phyloP scores from a whole-genome alignment of 2,797 vertebrate genomes.

The Haliaeetus albicilla region DNA sequence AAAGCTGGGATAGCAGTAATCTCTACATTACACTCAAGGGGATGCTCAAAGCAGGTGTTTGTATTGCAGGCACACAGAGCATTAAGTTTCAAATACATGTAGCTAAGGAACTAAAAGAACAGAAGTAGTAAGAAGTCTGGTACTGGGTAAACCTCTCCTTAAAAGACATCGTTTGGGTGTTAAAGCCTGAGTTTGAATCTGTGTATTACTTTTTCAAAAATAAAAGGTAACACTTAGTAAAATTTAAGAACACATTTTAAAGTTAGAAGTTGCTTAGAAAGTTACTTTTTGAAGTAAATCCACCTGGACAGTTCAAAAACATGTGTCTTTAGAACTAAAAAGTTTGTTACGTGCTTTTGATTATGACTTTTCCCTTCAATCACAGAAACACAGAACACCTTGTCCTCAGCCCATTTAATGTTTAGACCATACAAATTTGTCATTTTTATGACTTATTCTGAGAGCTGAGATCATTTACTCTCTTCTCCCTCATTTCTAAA shows the following conservation, averaged over 20 bases:
- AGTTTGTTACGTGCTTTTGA: not conserved
- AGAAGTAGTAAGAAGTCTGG: not conserved
- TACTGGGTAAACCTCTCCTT: not conserved
- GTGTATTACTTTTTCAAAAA: not conserved
- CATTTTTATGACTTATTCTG: slow-evolving; percentile 16
- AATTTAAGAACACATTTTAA: not conserved
- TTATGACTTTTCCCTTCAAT: not conserved
- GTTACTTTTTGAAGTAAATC: not conserved
- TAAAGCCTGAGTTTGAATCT: not conserved
- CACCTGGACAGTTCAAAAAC: not conserved
- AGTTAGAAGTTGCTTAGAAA: not conserved
- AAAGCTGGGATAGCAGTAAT: not conserved
- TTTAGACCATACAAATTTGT: not conserved
- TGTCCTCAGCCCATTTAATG: slow-evolving; percentile 13
- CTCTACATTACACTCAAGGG: not conserved
- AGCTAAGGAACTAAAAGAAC: not conserved
- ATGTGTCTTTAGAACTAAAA: not conserved
- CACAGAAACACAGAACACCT: slow-evolving; percentile 3
- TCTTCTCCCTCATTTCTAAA: not conserved
- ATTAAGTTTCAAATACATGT: not conserved
- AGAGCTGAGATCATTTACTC: not conserved
- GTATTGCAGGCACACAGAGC: not conserved
- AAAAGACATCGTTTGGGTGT: not conserved
- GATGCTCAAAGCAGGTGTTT: not conserved
- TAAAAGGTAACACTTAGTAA: not conserved